phyloP scores from a whole-genome alignment of 2,113 vertebrate genomes.

The Gambusia holbrooki region DNA sequence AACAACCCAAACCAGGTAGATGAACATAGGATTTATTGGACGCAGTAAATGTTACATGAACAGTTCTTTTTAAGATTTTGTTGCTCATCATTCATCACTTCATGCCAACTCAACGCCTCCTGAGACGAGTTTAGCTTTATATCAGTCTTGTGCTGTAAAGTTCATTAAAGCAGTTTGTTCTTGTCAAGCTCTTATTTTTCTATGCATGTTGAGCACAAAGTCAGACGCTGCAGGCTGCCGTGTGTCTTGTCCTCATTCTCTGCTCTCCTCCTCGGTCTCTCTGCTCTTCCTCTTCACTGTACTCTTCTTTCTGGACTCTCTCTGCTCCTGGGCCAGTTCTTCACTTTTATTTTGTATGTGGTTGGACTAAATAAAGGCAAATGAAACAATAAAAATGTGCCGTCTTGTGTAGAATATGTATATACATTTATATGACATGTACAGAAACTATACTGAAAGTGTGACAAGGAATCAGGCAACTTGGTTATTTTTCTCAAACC shows the following conservation, averaged over 20 bases:
- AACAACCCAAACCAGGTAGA: too few species aligned
- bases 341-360: constrained; percentile 81
- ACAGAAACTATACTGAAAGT: not conserved
- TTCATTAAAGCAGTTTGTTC: constrained; percentile 10
- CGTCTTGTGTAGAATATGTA: constrained; percentile 50
- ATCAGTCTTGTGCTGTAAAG: too few species aligned
- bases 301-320: constrained; percentile 73
- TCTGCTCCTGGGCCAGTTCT: constrained; percentile 78
- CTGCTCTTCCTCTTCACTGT: constrained; percentile 74
- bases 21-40: too few species aligned
- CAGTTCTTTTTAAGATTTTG: too few species aligned
- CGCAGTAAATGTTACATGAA: too few species aligned
- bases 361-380: constrained; percentile 68
- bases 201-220: constrained; percentile 44
- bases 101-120: too few species aligned
- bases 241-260: constrained; percentile 59
- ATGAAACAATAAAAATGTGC: constrained; percentile 32
- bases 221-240: constrained; percentile 28
- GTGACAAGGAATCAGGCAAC: not conserved
- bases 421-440: not conserved
- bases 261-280: constrained; percentile 66
- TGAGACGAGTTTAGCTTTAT: too few species aligned
- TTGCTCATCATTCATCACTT: too few species aligned
- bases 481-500: constrained; percentile 50
- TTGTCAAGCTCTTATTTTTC: constrained; percentile 33